These are phyloP conservation scores for Leucophora obtusa DNA, from an alignment of 2,888 invertebrate species.

Conservation along the genomic window DNA sequence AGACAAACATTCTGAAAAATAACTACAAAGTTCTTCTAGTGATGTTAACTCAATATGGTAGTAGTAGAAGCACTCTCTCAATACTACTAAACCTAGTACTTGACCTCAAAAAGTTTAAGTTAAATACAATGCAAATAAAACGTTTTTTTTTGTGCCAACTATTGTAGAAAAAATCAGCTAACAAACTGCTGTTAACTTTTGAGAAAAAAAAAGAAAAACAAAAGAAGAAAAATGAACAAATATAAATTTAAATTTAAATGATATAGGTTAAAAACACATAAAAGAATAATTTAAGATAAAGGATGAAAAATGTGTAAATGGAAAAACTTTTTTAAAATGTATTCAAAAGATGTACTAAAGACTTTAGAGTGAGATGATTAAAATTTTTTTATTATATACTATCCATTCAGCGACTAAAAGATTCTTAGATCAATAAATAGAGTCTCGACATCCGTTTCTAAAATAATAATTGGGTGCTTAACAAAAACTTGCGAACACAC, in stretches of 20 bases:
- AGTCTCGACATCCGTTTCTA: too few species aligned
- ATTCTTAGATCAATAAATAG: too few species aligned
- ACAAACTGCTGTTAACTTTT: background rate
- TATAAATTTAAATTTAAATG: background rate
- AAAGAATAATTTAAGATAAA: background rate
- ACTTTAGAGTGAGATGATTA: too few species aligned
- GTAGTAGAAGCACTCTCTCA: background rate
- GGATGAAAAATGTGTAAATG: too few species aligned
- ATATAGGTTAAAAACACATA: background rate
- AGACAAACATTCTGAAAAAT: background rate
- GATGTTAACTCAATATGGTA: background rate
- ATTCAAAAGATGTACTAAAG: too few species aligned
- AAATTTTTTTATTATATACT: too few species aligned
- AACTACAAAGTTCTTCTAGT: background rate
- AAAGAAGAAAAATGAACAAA: background rate
- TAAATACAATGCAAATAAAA: slow-evolving; percentile 25
- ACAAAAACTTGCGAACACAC: too few species aligned
- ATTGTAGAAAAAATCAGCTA: background rate
- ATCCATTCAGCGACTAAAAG: too few species aligned
- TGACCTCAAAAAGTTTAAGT: slow-evolving; percentile 32
- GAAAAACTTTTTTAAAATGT: too few species aligned
- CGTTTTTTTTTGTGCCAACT: background rate
- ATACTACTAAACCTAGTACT: slow-evolving; percentile 11
- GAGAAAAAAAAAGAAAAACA: background rate
- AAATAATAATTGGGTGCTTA: too few species aligned